Percentiles rank a stretch among this genome's conserved stretches.
Conservation (phyloP, 2,888 invertebrate species). For the Thysanoteuthis rhombus region DNA sequence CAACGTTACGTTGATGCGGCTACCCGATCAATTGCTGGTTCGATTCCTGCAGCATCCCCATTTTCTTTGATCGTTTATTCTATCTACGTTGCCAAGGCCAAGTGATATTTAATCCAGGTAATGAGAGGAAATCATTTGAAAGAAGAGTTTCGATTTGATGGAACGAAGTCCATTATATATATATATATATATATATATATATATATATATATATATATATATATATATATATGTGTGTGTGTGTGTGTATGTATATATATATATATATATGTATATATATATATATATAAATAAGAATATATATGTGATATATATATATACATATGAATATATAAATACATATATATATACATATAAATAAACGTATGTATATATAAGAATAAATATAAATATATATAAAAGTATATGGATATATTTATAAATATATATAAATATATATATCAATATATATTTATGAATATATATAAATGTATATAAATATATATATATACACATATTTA, state of each 20-base stretch:
- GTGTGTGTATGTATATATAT: not conserved
- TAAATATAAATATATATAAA: not conserved
- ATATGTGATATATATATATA: not conserved
- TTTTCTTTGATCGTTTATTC: too few relatives aligned
- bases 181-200: too few relatives aligned
- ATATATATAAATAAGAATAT: not conserved
- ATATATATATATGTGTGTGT: not conserved
- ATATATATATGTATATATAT: not conserved
- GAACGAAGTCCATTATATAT: too few relatives aligned
- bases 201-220: not conserved
- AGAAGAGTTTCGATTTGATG: too few relatives aligned
- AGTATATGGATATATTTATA: constrained; percentile 17
- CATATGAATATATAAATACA: not conserved
- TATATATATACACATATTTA: not conserved
- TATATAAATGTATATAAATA: not conserved
- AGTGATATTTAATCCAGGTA: too few relatives aligned
- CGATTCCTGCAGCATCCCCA: too few relatives aligned
- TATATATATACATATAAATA: not conserved
- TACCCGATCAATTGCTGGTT: too few relatives aligned
- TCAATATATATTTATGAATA: not conserved
- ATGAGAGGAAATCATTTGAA: too few relatives aligned
- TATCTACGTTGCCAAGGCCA: too few relatives aligned
- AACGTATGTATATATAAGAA: not conserved
- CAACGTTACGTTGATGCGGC: too few relatives aligned
- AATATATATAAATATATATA: not conserved